Conservation (phyloP, 2,113 vertebrate species). For the Rattus rattus region DNA sequence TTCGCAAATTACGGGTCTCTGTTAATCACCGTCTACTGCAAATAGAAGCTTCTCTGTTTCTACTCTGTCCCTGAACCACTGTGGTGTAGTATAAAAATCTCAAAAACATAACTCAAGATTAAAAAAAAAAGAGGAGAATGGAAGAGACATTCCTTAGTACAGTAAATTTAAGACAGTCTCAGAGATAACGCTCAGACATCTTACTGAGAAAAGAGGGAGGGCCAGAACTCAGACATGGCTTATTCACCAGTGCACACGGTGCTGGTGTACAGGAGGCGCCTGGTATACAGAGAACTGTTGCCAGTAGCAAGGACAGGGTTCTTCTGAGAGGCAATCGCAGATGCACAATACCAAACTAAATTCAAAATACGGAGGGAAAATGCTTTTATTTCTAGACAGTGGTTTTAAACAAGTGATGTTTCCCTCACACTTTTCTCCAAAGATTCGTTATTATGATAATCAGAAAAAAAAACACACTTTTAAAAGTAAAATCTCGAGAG, state of each 20-base stretch:
- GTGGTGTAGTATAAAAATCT: not conserved
- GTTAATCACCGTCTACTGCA: not conserved
- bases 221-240: not conserved
- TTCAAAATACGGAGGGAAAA: not conserved
- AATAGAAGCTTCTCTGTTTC: not conserved
- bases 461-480: not conserved
- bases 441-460: not conserved
- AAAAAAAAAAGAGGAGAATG: not conserved
- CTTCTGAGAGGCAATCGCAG: not conserved
- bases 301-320: not conserved
- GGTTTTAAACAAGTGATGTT: not conserved
- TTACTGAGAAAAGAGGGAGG: not conserved
- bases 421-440: slow-evolving; percentile 10
- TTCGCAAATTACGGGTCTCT: not conserved
- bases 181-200: not conserved
- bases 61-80: not conserved
- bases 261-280: not conserved
- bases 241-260: not conserved
- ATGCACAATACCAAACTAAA: not conserved
- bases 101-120: not conserved
- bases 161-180: not conserved
- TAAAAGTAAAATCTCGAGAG: not conserved
- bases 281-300: not conserved
- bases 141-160: not conserved
- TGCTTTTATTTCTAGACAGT: not conserved